Evolutionary conservation across 53 echinoderm and acorn worm species (phyloP).

Genomic region (Stichopus horrens): DNA sequence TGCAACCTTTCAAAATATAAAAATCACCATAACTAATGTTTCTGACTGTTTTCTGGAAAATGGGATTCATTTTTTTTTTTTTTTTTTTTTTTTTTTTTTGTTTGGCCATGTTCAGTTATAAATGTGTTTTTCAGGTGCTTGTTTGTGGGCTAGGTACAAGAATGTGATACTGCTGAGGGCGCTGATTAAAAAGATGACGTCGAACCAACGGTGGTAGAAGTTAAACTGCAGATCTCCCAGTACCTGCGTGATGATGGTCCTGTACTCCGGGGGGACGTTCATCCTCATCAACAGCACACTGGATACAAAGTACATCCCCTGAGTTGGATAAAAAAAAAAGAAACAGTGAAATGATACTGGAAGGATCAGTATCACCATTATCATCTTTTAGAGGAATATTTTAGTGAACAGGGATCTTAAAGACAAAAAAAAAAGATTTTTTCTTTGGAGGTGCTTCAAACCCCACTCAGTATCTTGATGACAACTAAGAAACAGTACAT

Average conservation of each 20-base stretch:
- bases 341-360: background rate
- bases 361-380: too few relatives aligned
- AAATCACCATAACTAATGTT: too few relatives aligned
- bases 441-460: background rate
- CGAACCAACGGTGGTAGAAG: slow-evolving; percentile 99
- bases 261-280: slow-evolving; percentile 94
- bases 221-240: slow-evolving; percentile 97
- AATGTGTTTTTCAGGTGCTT: slow-evolving; percentile 83
- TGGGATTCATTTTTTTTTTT: too few relatives aligned
- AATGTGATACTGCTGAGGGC: slow-evolving; percentile 96
- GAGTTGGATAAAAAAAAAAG: background rate
- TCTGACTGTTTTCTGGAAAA: too few relatives aligned
- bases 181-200: slow-evolving; percentile 95
- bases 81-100: too few relatives aligned
- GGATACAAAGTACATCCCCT: slow-evolving; percentile 99
- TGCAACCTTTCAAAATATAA: too few relatives aligned
- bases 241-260: slow-evolving; percentile 95
- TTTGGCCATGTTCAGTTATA: background rate
- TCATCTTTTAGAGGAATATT: too few relatives aligned
- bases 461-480: background rate
- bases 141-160: slow-evolving; percentile 94
- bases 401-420: too few relatives aligned
- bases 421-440: too few relatives aligned
- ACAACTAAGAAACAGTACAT: background rate
- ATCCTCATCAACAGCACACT: slow-evolving; percentile 96